Conservation (phyloP, 2,113 vertebrate species). For the Colaptes auratus region DNA sequence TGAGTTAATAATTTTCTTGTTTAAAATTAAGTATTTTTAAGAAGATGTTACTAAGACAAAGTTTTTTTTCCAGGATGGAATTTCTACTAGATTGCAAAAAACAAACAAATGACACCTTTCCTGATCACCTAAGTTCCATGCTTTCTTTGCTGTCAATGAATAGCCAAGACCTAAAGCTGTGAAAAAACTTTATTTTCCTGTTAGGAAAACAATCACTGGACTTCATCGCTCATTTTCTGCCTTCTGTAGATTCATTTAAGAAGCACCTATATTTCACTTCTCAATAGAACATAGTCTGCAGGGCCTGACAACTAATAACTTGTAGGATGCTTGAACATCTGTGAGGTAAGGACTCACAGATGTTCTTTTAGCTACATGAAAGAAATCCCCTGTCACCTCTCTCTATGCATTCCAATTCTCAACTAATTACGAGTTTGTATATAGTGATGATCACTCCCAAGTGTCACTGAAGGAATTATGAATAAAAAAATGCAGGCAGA, state of each 20-base stretch:
- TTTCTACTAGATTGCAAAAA: neutral
- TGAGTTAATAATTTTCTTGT: neutral
- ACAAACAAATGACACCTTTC: neutral
- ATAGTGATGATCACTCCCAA: slow-evolving; percentile 57
- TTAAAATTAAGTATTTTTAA: neutral
- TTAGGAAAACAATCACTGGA: neutral
- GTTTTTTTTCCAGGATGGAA: neutral
- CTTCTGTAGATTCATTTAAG: neutral
- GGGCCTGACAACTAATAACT: slow-evolving; percentile 24
- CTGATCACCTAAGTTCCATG: neutral
- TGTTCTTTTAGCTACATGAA: slow-evolving; percentile 56
- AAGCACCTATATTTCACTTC: slow-evolving; percentile 1
- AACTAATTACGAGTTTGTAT: slow-evolving; percentile 58
- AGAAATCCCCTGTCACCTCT: slow-evolving; percentile 64
- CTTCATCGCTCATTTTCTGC: neutral
- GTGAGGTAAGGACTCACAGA: slow-evolving; percentile 54
- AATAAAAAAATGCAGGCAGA: slow-evolving; percentile 52
- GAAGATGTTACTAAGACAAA: neutral
- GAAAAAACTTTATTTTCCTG: neutral
- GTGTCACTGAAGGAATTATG: slow-evolving; percentile 49
- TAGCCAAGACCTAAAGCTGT: neutral
- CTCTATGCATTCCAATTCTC: slow-evolving; percentile 55
- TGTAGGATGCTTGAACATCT: slow-evolving; percentile 53
- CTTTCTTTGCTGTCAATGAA: neutral
- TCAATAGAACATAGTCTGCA: neutral